These are phyloP conservation scores for Taxidea taxus DNA, from an alignment of 2,113 vertebrate species.

Conservation along the genomic window DNA sequence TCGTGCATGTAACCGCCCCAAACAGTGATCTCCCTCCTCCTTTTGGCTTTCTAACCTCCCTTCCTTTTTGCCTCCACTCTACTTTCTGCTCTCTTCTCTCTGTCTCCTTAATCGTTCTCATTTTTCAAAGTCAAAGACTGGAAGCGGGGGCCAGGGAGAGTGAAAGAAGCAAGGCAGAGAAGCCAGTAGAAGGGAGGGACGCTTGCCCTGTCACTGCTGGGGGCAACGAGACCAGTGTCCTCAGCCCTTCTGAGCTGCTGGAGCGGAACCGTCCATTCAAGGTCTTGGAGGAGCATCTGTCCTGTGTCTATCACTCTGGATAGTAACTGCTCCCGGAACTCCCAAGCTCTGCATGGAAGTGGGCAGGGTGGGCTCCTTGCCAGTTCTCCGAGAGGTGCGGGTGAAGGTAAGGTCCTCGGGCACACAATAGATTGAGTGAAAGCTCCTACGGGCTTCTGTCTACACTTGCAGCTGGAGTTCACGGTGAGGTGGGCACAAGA, in stretches of 20 bases:
- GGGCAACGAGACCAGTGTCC: too few relatives aligned
- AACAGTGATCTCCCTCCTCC: not conserved
- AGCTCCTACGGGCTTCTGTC: not conserved
- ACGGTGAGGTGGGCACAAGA: fast-evolving
- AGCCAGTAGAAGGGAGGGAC: not conserved
- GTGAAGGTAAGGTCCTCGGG: not conserved
- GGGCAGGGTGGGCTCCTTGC: not conserved
- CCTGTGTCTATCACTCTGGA: not conserved
- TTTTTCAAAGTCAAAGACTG: not conserved
- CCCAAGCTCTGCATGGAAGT: not conserved
- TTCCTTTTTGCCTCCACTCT: not conserved
- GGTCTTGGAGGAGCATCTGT: not conserved
- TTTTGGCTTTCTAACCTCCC: not conserved
- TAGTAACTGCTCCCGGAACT: not conserved
- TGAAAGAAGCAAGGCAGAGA: too few relatives aligned
- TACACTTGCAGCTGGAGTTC: not conserved
- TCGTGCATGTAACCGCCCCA: too few relatives aligned
- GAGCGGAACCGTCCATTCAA: not conserved
- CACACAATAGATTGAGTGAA: not conserved
- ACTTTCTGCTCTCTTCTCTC: not conserved
- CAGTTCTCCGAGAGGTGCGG: not conserved
- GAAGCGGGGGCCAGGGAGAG: not conserved
- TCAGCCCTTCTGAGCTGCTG: not conserved
- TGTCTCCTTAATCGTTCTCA: not conserved
- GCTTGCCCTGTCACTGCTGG: not conserved